A percentile compares a stretch with the other conserved stretches of the same genome.
phyloP scores from a whole-genome alignment of 2,113 vertebrate genomes.

The Scartelaos histophorus region DNA sequence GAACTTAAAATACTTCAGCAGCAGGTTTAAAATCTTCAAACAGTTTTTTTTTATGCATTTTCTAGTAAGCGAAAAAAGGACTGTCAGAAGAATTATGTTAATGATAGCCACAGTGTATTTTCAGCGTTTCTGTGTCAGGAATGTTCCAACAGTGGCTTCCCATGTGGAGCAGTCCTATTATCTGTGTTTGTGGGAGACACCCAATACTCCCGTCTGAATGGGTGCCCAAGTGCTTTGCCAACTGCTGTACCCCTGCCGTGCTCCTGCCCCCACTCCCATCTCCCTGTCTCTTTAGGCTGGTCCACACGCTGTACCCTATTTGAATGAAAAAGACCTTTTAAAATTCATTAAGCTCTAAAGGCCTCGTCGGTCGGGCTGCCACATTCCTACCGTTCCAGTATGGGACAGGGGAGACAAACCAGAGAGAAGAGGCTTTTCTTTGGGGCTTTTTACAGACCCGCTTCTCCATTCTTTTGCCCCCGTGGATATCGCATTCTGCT shows the following conservation, averaged over 20 bases:
- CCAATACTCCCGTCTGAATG: slow-evolving; percentile 80
- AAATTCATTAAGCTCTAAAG: slow-evolving; percentile 90
- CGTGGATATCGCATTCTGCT: slow-evolving; percentile 89
- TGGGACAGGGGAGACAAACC: slow-evolving; percentile 82
- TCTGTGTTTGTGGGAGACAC: slow-evolving; percentile 79
- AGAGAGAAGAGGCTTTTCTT: slow-evolving; percentile 82
- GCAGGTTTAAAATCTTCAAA: background rate
- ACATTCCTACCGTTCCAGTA: slow-evolving; percentile 90
- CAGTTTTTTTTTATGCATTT: background rate
- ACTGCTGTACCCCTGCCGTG: slow-evolving; percentile 29
- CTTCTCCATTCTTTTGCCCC: slow-evolving; percentile 76
- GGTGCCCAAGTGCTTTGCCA: slow-evolving; percentile 79
- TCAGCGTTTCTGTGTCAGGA: slow-evolving; percentile 68
- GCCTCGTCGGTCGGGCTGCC: slow-evolving; percentile 80
- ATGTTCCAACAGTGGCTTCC: slow-evolving; percentile 80
- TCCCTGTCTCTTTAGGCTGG: slow-evolving; percentile 39
- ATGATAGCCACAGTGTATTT: background rate
- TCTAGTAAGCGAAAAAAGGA: background rate
- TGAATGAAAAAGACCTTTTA: slow-evolving; percentile 88
- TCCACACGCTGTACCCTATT: slow-evolving; percentile 81
- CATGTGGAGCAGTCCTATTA: slow-evolving; percentile 80
- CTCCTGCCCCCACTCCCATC: slow-evolving; percentile 21
- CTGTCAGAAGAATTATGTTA: background rate
- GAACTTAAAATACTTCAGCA: background rate
- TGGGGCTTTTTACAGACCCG: slow-evolving; percentile 76